Percentiles rank a stretch among this genome's conserved stretches.
Evolutionary conservation across 2,888 invertebrate genomes (phyloP).

Genomic region (Sussaba pulchella): DNA sequence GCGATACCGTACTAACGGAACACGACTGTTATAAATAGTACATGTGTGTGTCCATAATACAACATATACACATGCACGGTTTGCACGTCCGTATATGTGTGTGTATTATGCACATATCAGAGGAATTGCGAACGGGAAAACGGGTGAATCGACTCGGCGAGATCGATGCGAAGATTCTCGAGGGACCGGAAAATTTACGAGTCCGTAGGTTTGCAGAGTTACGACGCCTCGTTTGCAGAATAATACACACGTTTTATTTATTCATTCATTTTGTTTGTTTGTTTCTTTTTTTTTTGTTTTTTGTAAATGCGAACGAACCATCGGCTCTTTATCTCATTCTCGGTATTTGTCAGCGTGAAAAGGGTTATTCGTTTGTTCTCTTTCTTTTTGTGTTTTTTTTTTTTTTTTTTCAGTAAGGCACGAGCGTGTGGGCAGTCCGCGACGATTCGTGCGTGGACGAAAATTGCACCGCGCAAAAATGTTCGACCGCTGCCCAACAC

Average conservation of each 20-base stretch:
- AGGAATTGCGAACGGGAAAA: conserved; percentile 34
- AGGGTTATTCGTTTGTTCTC: background rate
- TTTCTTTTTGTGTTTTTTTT: background rate
- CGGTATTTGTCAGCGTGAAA: conserved; percentile 21
- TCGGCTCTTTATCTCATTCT: conserved; percentile 7
- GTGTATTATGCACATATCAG: background rate
- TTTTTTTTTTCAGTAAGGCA: conserved; percentile 63
- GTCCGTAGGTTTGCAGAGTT: conserved; percentile 2
- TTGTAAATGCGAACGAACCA: conserved; percentile 6
- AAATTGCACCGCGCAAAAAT: background rate
- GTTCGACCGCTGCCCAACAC: conserved; percentile 46
- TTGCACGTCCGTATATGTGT: too few relatives aligned
- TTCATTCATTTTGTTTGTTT: too few relatives aligned
- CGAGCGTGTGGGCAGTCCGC: conserved; percentile 61
- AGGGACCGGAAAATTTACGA: background rate
- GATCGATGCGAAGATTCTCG: background rate
- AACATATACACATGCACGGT: too few relatives aligned
- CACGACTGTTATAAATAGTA: background rate
- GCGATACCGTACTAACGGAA: conserved; percentile 21
- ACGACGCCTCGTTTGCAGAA: conserved; percentile 11
- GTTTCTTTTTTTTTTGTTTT: background rate
- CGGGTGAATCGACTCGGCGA: background rate
- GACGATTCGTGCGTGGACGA: background rate
- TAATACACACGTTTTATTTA: conserved; percentile 7
- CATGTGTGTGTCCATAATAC: too few relatives aligned